phyloP scores from a whole-genome alignment of 2,888 invertebrate genomes.

The Drosophila monieri region DNA sequence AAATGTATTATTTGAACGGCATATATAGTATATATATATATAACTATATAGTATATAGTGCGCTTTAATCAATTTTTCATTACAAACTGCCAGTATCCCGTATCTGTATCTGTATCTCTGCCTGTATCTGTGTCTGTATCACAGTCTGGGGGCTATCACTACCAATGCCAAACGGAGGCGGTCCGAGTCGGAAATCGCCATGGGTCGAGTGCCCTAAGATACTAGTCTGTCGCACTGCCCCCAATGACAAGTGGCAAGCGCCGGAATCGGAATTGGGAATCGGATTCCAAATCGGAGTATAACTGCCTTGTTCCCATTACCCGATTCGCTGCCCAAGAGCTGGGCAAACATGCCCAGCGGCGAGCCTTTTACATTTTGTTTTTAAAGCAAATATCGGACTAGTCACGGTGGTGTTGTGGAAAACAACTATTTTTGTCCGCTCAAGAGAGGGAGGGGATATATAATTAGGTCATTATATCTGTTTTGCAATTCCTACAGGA shows the following conservation, averaged over 20 bases:
- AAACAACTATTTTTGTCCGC: background rate
- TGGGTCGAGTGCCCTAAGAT: constrained; percentile 60
- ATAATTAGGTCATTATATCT: background rate
- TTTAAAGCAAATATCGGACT: background rate
- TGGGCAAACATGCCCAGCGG: background rate
- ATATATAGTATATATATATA: background rate
- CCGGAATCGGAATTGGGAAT: constrained; percentile 4
- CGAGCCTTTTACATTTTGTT: background rate
- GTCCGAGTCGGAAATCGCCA: constrained; percentile 50
- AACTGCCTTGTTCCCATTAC: constrained; percentile 60
- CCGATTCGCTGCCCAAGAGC: constrained; percentile 45
- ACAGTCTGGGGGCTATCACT: constrained; percentile 47
- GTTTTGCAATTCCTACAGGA: too few relatives aligned
- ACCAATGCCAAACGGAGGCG: constrained; percentile 68
- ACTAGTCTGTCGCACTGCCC: background rate
- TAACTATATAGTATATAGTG: constrained; percentile 6
- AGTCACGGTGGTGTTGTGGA: background rate
- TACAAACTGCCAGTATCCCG: constrained; percentile 55
- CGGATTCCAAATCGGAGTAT: constrained; percentile 25
- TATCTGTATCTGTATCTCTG: constrained; percentile 27
- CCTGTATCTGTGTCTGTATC: constrained; percentile 33
- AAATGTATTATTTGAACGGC: constrained; percentile 67
- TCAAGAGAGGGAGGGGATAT: background rate
- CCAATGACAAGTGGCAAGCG: constrained; percentile 56
- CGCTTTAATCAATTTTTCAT: constrained; percentile 75